Base-by-base conservation (phyloP, 2,113 vertebrate species). In the Alaudala cheleensis region DNA sequence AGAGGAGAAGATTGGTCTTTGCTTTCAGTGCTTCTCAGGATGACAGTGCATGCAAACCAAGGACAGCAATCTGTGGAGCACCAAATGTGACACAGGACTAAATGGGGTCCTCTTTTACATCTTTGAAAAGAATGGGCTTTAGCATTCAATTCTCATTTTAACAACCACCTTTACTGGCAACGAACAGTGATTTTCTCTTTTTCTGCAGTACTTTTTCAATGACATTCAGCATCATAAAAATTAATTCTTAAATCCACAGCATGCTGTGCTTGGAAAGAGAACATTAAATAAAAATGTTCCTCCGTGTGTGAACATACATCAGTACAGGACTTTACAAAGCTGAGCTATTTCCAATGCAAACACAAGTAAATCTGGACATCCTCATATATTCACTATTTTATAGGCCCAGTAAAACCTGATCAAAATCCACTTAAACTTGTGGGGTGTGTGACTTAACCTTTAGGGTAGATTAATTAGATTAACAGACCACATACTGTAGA, bases 401-500 rank as follows among this genome's bases (percentile, higher is more conserved):
- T 67, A 88, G 90, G 33, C 39, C 60, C 54, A 92, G 80, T 97
- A 96, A 96, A 95, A 92, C 86, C 93, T 95, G 95, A 95, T 93
- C 82, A 95, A 97, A 95, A 96, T 93, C 88, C 40, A 97, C 84
- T 92, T 93, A 95, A 86, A 91, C 53, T 95, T 95, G 93, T 91
- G 1, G 84, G 44, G 82, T 97, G 86, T 92, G 84, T 94, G 93
- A 94, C 90, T 95, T 93, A 96, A 95, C 88, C 93, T 96, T 97
- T 81, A 95, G 81, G 57, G 62, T 87, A 95, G 72, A 94, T 96
- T 96, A 97, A 97, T 95, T 96, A 92, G 93, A 96, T 97, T 97
- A 96, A 95, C 96, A 97, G 96, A 97, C 88, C 70, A 79, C 93
- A 97, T 95, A 94, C 82, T 97, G 95, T 95, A 96, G 94, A 92